Base-by-base conservation (phyloP, 2,888 invertebrate species). In the Cataglyphis rosenhaueri region DNA sequence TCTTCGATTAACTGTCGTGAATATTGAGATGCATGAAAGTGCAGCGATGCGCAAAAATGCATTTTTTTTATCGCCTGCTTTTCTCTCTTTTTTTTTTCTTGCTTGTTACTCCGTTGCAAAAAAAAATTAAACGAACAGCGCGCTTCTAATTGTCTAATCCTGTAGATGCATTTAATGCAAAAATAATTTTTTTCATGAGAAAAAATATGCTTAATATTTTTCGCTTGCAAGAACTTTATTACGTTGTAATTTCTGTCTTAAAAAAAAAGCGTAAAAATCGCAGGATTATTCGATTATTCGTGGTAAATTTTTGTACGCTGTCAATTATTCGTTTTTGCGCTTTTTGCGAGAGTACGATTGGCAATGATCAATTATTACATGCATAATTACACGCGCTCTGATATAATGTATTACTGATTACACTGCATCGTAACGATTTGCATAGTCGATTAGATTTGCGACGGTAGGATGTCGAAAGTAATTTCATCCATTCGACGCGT, bases 401-500 rank as follows among this genome's bases (percentile, higher is more conserved):
- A 25, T 41, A 29, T 55, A 70, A 55, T n/a, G 3, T 52, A 52
- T 52, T 52, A 52, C 8, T n/a, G 52, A n/a, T 41, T 41, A 57
- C 25, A 15, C 15, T 15, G n/a, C 32, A 15, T 70, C 18, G 29
- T 44, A 52, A 52, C 55, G 41, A 70, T 57, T 70, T 41, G 29
- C 70, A 76, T n/a, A 55, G 15, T 10, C 76, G n/a, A 70, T 61
- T 76, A 76, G 44, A 48, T 66, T 65, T 3, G 10, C 65, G 61
- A 55, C 10, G 32, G n/a, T 66, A 64, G 15, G 35, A 59, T 44
- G 57, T 82, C 48, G 59, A 52, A 61, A 66, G 25, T 66, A 68
- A 82, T 82, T 75, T 76, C 32, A 35, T 29, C 25, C 57, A 52
- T 66, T 76, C 32, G 35, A 48, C 8, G 18, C 68, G 68, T 55